Percentiles rank a stretch among this genome's conserved stretches.
These are phyloP conservation scores for Drosophila meridionalis DNA, from an alignment of 2,888 invertebrate genomes.

Conservation along the genomic window DNA sequence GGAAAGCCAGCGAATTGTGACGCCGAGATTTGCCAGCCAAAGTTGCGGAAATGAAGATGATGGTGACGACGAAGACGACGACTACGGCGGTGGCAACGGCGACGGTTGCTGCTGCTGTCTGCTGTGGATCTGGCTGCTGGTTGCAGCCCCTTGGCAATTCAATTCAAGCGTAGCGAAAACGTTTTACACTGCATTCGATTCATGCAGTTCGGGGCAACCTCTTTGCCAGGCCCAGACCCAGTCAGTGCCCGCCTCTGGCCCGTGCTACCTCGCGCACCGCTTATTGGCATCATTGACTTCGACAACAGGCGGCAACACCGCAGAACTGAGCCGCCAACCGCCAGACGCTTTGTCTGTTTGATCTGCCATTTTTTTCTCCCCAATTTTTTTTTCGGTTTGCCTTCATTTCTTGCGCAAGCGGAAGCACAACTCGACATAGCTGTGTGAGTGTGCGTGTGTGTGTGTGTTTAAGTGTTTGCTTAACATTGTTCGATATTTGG, in stretches of 20 bases:
- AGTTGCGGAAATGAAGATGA: constrained; percentile 42
- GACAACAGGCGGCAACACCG: constrained; percentile 73
- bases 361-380: constrained; percentile 24
- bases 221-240: not conserved
- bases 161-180: constrained; percentile 77
- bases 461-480: constrained; percentile 62
- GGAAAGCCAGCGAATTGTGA: constrained; percentile 72
- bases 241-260: not conserved
- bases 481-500: constrained; percentile 80
- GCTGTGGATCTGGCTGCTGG: constrained; percentile 22
- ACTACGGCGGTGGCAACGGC: constrained; percentile 21
- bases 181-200: constrained; percentile 66
- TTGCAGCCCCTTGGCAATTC: constrained; percentile 39
- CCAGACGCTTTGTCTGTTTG: constrained; percentile 56
- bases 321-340: constrained; percentile 65
- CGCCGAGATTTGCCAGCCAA: constrained; percentile 48
- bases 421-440: constrained; percentile 68
- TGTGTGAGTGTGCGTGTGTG: constrained; percentile 25
- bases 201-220: constrained; percentile 29
- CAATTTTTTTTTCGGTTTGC: constrained; percentile 21
- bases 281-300: constrained; percentile 74
- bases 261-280: constrained; percentile 25
- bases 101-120: constrained; percentile 32
- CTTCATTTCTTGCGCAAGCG: constrained; percentile 63
- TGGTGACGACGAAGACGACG: constrained; percentile 19